Evolutionary conservation across 2,888 invertebrate genomes (phyloP).

Genomic region (Hemistola chrysoprasaria): DNA sequence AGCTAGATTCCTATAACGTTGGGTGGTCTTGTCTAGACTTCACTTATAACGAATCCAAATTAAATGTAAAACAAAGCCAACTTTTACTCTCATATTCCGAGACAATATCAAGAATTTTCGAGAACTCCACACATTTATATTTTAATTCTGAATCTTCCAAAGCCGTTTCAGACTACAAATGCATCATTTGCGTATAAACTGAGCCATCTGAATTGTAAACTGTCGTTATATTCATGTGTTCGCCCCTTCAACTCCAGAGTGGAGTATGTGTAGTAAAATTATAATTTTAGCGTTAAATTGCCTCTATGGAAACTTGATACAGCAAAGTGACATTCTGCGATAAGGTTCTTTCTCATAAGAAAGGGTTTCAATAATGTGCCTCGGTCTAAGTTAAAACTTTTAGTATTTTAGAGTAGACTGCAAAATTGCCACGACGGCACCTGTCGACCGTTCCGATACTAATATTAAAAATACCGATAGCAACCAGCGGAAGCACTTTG

Average conservation of each 20-base stretch:
- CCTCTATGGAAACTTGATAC: too few relatives aligned
- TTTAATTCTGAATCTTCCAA: slow-evolving; percentile 15
- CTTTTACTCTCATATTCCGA: background rate
- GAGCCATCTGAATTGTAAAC: slow-evolving; percentile 24
- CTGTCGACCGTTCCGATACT: slow-evolving; percentile 24
- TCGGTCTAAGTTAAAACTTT: slow-evolving; percentile 4
- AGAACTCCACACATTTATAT: slow-evolving; percentile 14
- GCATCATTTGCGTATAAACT: slow-evolving; percentile 31
- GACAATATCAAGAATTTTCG: slow-evolving; percentile 7
- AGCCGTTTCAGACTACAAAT: slow-evolving; percentile 19
- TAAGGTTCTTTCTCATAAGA: too few relatives aligned
- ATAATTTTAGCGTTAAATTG: slow-evolving; percentile 47
- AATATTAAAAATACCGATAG: slow-evolving; percentile 27
- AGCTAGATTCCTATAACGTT: too few relatives aligned
- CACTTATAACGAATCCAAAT: too few relatives aligned
- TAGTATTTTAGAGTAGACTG: background rate
- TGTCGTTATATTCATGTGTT: slow-evolving; percentile 41
- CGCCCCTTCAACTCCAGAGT: slow-evolving; percentile 35
- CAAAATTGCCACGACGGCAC: slow-evolving; percentile 5
- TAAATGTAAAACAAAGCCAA: background rate
- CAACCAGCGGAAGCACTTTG: slow-evolving; percentile 18
- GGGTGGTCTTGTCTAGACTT: background rate
- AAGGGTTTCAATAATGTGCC: too few relatives aligned
- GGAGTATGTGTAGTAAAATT: slow-evolving; percentile 38
- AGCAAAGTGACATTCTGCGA: too few relatives aligned